These are phyloP conservation scores for Callyntrura guangdongensis DNA, from an alignment of 2,888 invertebrate species.

Conservation along the genomic window DNA sequence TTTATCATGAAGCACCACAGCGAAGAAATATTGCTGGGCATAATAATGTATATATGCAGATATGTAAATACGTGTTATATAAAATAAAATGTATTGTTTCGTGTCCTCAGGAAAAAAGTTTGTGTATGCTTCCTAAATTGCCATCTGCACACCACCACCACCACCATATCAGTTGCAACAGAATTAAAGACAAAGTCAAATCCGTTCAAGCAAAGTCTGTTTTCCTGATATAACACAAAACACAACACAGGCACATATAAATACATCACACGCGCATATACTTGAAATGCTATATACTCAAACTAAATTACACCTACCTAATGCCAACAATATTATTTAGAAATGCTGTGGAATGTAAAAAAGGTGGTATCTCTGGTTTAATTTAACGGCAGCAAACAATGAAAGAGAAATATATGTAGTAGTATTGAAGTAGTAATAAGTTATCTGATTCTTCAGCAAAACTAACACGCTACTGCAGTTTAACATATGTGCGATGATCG, in stretches of 20 bases:
- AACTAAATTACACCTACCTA: no score
- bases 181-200: conserved; percentile 49
- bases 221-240: neutral
- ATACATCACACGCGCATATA: neutral
- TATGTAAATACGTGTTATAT: conserved; percentile 3
- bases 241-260: neutral
- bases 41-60: conserved; percentile 12
- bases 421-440: neutral
- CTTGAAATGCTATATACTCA: no score
- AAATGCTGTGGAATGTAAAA: neutral
- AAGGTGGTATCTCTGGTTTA: no score
- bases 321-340: no score
- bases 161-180: neutral
- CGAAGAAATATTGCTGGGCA: neutral
- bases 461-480: neutral
- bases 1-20: neutral
- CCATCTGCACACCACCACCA: conserved; percentile 16
- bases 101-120: conserved; percentile 23
- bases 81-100: conserved; percentile 37
- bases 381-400: neutral
- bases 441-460: neutral
- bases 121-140: conserved; percentile 20
- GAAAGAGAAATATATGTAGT: conserved; percentile 5
- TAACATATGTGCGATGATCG: neutral
- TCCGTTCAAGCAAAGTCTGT: conserved; percentile 22